These are phyloP conservation scores for Macrobrachium nipponense DNA, from an alignment of 1,140 invertebrate species.

Conservation along the genomic window DNA sequence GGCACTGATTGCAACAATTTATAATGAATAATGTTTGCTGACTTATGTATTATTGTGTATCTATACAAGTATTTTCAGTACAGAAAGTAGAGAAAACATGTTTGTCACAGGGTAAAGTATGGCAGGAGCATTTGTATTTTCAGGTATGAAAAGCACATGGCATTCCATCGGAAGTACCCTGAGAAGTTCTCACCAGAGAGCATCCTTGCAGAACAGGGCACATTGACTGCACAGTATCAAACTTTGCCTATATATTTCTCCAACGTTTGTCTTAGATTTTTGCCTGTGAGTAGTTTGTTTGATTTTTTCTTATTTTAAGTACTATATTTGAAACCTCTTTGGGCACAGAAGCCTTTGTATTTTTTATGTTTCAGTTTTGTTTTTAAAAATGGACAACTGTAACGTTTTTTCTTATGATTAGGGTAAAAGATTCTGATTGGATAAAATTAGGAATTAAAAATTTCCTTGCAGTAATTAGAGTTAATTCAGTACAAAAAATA, in stretches of 20 bases:
- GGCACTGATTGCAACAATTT: too few species aligned
- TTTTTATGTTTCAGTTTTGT: too few species aligned
- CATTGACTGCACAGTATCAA: conserved; percentile 76
- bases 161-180: conserved; percentile 93
- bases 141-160: conserved; percentile 93
- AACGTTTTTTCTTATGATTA: too few species aligned
- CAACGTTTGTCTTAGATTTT: conserved; percentile 94
- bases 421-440: too few species aligned
- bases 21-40: too few species aligned
- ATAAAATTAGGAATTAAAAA: too few species aligned
- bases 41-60: too few species aligned
- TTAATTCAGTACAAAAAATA: too few species aligned
- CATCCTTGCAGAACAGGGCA: conserved; percentile 73
- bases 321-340: not conserved
- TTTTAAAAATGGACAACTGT: too few species aligned
- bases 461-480: too few species aligned
- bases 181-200: conserved; percentile 96
- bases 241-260: conserved; percentile 92
- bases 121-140: conserved; percentile 50
- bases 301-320: not conserved
- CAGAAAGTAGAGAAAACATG: conserved; percentile 10
- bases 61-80: not conserved
- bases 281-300: conserved; percentile 75
- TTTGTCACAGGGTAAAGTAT: not conserved
- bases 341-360: too few species aligned